Evolutionary conservation across 2,888 invertebrate genomes (phyloP), one percentile per base, ranked within the genome.

Genomic region (Hirtodrosophila cameraria): DNA sequence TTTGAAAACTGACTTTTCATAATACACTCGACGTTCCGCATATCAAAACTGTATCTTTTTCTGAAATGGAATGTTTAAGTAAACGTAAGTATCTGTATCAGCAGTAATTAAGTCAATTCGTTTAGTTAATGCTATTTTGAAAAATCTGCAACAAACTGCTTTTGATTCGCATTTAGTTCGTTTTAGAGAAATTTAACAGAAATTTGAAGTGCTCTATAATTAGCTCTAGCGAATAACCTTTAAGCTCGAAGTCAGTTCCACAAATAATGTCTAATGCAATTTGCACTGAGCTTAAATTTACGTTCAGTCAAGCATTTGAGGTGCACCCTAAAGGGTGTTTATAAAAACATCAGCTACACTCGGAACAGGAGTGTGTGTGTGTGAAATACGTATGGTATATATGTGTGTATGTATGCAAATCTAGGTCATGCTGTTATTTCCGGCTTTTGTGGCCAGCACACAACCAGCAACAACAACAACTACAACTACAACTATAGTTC

Each of bases 381-480:
- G 7, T 18, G 45, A 7, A n/a, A 41, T 52, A 20, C 9, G 9
- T 20, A 16, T 39, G 7, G n/a, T 52, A 12, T 12, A 36, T 13
- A 28, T 13, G 30, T 38, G 31, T 46, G 39, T 39, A 12, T 36
- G 33, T 55, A 35, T 58, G 64, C 54, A 67, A 81, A 80, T 81
- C 73, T 84, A 41, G 84, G 84, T 84, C 84, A 84, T 67, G 64
- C 67, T 78, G 67, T 70, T 84, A 81, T 80, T 84, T 80, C 84
- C 84, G 81, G 84, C 63, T 75, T 61, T 81, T 84, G 78, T 80
- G 81, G 78, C 77, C 55, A 74, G 59, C 75, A 49, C 54, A 73
- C 48, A 62, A 38, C 41, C 58, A 55, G 52, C 54, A 13, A 48
- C 50, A 48, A 45, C 25, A 7, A 35, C 52, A 53, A 20, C 18